Evolutionary conservation across 1,140 invertebrate genomes (phyloP).

Genomic region (Oryctes rhinoceros): DNA sequence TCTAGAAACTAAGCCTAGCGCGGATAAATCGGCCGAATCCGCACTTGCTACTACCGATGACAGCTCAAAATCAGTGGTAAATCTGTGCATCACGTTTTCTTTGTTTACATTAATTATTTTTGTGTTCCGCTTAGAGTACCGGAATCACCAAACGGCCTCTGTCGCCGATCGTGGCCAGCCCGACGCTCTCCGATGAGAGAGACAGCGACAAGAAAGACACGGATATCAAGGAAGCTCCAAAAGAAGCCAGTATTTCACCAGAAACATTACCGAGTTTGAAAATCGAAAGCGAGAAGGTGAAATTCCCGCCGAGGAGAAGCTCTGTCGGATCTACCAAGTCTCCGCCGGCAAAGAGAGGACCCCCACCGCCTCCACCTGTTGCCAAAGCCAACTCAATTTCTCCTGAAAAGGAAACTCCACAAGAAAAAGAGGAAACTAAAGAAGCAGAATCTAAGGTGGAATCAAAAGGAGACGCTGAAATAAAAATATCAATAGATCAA

Average conservation of each 20-base stretch:
- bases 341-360: constrained; percentile 35
- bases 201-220: constrained; percentile 20
- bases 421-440: constrained; percentile 43
- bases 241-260: constrained; percentile 22
- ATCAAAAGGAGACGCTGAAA: constrained; percentile 20
- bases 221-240: constrained; percentile 34
- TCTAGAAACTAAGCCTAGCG: background rate
- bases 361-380: constrained; percentile 38
- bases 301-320: constrained; percentile 26
- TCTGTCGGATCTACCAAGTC: constrained; percentile 43
- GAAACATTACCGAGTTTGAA: constrained; percentile 21
- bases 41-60: constrained; percentile 27
- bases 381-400: background rate
- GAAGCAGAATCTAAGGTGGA: constrained; percentile 41
- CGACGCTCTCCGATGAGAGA: background rate
- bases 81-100: background rate
- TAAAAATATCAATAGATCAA: constrained; percentile 27
- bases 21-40: background rate
- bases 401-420: constrained; percentile 39
- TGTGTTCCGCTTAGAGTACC: background rate
- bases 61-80: constrained; percentile 30
- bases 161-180: constrained; percentile 32
- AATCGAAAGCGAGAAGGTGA: constrained; percentile 42
- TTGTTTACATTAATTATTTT: constrained; percentile 36
- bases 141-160: constrained; percentile 34